A percentile compares a stretch with the other conserved stretches of the same genome.
These are phyloP conservation scores for Thamnophis sirtalis DNA, from an alignment of 2,113 vertebrate species.

Conservation along the genomic window DNA sequence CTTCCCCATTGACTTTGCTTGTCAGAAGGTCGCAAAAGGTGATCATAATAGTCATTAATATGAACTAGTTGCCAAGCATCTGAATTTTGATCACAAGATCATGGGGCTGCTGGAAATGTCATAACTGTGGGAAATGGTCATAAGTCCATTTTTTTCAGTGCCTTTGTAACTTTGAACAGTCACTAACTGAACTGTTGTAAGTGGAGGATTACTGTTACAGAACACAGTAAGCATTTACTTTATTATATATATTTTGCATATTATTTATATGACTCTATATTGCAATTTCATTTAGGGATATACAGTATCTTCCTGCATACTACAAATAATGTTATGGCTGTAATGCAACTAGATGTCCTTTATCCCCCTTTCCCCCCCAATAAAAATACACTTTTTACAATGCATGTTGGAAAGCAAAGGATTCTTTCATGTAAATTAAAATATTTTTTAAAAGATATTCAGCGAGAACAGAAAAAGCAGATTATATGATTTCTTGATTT, in stretches of 20 bases:
- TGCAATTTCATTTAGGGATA: not conserved
- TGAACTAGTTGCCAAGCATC: too few relatives aligned
- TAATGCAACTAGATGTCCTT: not conserved
- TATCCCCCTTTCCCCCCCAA: not conserved
- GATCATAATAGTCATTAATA: too few relatives aligned
- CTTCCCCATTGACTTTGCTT: too few relatives aligned
- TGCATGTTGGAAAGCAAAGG: conserved; percentile 40
- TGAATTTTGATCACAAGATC: too few relatives aligned
- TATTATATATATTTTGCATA: not conserved
- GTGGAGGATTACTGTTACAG: too few relatives aligned
- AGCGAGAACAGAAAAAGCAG: not conserved
- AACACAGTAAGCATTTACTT: not conserved
- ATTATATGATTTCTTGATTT: conserved; percentile 4
- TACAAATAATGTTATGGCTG: not conserved
- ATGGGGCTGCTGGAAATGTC: too few relatives aligned
- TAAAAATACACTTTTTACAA: not conserved
- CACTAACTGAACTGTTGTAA: too few relatives aligned
- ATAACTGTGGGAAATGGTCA: too few relatives aligned
- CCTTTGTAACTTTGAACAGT: too few relatives aligned
- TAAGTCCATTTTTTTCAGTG: too few relatives aligned
- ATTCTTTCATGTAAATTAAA: not conserved
- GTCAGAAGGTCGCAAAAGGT: too few relatives aligned
- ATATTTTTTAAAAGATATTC: not conserved
- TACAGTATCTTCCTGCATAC: not conserved
- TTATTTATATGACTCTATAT: not conserved